Evolutionary conservation across 2,797 vertebrate species (phyloP).

Genomic region (Garrulus glandarius): DNA sequence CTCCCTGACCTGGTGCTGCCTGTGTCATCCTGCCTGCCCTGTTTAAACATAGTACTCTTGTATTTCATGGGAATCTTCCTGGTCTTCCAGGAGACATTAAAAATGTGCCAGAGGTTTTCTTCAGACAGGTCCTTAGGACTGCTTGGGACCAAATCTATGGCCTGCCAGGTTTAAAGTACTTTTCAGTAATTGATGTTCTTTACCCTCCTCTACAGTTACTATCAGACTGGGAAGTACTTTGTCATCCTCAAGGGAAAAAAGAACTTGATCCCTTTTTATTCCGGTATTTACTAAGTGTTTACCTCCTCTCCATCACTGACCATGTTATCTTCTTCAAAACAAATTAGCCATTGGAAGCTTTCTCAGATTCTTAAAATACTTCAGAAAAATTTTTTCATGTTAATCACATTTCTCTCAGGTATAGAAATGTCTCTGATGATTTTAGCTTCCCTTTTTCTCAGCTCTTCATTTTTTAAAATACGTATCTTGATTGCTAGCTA

Average conservation of each 20-base stretch:
- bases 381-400: neutral
- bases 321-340: neutral
- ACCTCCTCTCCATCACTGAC: neutral
- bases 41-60: neutral
- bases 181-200: neutral
- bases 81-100: neutral
- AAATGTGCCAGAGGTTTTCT: neutral
- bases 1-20: neutral
- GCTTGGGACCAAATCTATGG: neutral
- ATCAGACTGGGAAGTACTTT: neutral
- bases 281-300: neutral
- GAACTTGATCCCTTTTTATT: neutral
- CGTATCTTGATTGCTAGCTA: neutral
- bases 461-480: neutral
- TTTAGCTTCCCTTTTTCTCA: neutral
- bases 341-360: neutral
- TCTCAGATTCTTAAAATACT: neutral
- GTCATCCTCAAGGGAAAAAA: neutral
- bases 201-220: neutral
- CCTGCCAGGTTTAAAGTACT: neutral
- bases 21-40: neutral
- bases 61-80: neutral
- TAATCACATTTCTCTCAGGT: neutral
- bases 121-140: neutral
- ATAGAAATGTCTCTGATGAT: neutral